Evolutionary conservation across 2,888 invertebrate species (phyloP).

Genomic region (Lasioglossum pauxillum): DNA sequence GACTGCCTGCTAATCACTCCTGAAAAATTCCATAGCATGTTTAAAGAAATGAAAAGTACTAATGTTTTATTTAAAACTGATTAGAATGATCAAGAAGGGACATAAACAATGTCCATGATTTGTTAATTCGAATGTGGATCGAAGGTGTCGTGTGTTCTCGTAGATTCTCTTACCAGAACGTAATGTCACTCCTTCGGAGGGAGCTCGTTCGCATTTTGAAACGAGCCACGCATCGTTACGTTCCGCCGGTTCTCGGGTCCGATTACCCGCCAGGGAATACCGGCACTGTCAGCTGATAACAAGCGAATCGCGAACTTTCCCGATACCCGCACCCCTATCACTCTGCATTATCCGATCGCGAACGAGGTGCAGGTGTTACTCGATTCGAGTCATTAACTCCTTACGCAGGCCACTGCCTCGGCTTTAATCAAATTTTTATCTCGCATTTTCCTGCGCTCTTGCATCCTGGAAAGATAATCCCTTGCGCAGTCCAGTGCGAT

Average conservation of each 20-base stretch:
- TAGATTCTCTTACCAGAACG: conserved; percentile 35
- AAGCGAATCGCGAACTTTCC: neutral
- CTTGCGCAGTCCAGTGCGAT: neutral
- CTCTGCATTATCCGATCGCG: neutral
- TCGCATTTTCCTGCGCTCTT: neutral
- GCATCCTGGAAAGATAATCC: neutral
- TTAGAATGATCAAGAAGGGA: neutral
- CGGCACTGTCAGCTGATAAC: conserved; percentile 24
- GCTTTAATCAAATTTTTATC: neutral
- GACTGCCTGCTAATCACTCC: no score
- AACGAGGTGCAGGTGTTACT: neutral
- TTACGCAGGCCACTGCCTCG: neutral
- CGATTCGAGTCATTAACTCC: neutral
- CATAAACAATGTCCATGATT: neutral
- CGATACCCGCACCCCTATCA: conserved; percentile 6
- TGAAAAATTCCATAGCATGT: no score
- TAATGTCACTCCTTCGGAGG: conserved; percentile 21
- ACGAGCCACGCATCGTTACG: conserved; percentile 38
- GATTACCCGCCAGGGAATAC: conserved; percentile 35
- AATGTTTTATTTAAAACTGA: neutral
- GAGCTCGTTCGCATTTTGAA: conserved; percentile 21
- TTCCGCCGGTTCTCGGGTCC: conserved; percentile 19
- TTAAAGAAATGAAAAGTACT: neutral
- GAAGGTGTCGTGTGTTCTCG: conserved; percentile 6
- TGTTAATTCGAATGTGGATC: neutral